These are phyloP conservation scores for Macrotus californicus DNA, from an alignment of 2,113 vertebrate species.

Conservation along the genomic window DNA sequence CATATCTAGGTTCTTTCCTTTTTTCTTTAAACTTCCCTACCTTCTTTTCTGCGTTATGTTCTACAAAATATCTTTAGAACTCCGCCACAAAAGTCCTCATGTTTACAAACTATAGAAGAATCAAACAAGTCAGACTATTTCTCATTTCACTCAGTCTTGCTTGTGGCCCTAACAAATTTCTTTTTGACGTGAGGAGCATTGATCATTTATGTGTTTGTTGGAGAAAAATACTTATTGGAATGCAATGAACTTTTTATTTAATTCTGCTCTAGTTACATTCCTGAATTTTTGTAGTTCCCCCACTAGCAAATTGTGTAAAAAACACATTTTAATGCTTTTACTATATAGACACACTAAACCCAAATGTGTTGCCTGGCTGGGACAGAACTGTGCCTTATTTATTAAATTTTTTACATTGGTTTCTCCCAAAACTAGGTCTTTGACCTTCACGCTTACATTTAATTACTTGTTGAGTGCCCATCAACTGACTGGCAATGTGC, in stretches of 20 bases:
- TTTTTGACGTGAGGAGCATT: background rate
- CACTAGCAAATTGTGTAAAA: background rate
- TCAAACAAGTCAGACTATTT: background rate
- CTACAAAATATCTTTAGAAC: background rate
- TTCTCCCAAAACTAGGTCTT: background rate
- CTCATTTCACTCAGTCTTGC: background rate
- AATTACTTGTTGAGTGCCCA: background rate
- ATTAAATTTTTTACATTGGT: background rate
- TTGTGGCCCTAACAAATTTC: background rate
- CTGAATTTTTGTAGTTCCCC: background rate
- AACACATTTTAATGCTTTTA: constrained; percentile 12
- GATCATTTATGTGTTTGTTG: background rate
- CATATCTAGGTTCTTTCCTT: background rate
- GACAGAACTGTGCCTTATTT: background rate
- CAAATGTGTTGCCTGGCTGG: background rate
- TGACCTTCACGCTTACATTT: background rate
- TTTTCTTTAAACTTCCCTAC: background rate
- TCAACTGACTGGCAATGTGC: background rate
- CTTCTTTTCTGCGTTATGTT: background rate
- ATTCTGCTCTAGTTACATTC: background rate
- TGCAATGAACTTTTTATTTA: background rate
- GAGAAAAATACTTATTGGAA: background rate
- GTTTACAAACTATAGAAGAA: background rate
- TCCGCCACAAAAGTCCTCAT: background rate
- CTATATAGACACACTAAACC: background rate